Evolutionary conservation across 2,888 invertebrate species (phyloP).

Genomic region (Parasteatoda lunata): DNA sequence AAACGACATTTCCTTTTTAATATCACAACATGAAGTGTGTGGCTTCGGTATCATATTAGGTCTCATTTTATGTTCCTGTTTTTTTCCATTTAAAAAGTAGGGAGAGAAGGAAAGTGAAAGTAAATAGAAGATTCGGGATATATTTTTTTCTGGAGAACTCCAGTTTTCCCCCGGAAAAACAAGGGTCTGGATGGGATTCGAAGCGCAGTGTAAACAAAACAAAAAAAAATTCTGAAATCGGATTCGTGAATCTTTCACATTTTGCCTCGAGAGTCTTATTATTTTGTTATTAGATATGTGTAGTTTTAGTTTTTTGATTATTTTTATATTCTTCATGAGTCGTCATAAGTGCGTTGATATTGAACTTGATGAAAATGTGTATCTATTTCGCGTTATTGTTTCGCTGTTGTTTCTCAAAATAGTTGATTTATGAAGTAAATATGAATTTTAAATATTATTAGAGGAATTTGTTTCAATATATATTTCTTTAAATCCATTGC

Average conservation of each 20-base stretch:
- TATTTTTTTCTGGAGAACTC: not conserved
- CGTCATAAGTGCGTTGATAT: too few species aligned
- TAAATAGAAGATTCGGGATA: not conserved
- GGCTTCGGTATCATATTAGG: slow-evolving; percentile 7
- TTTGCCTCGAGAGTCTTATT: too few species aligned
- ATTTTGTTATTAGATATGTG: too few species aligned
- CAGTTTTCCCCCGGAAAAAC: not conserved
- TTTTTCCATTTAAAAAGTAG: not conserved
- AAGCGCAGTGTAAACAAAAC: not conserved
- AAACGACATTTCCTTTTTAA: not conserved
- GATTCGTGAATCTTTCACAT: not conserved
- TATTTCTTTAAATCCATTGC: too few species aligned
- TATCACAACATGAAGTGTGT: slow-evolving; percentile 17
- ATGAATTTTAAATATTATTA: too few species aligned
- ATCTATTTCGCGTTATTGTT: too few species aligned
- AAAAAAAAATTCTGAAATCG: not conserved
- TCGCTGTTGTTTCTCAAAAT: too few species aligned
- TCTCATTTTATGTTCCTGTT: not conserved
- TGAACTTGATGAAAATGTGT: too few species aligned
- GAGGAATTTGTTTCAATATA: too few species aligned
- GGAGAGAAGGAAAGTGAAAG: not conserved
- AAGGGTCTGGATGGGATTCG: not conserved
- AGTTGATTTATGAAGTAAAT: too few species aligned
- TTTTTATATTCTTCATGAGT: too few species aligned
- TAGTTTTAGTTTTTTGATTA: too few species aligned